These are phyloP conservation scores for Nanger granti DNA, from an alignment of 2,113 vertebrate genomes.

Conservation along the genomic window DNA sequence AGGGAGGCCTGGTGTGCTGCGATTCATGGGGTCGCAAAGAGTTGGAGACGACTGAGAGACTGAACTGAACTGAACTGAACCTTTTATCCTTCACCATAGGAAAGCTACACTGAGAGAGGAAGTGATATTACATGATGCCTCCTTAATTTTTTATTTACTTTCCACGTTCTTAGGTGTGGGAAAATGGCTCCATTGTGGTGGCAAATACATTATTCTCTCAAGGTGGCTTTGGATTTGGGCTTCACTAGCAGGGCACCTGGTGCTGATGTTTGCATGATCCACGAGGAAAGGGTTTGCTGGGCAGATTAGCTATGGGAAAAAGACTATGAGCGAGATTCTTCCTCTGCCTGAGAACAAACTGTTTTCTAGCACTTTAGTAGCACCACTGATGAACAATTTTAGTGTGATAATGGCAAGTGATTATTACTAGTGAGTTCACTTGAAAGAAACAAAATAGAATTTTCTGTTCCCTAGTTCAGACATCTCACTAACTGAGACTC, in stretches of 20 bases:
- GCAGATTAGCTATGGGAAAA: background rate
- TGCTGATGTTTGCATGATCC: background rate
- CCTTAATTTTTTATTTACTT: background rate
- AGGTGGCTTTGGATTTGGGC: background rate
- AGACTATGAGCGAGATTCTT: background rate
- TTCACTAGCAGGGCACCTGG: background rate
- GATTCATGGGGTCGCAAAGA: rapidly evolving
- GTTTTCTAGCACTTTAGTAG: conserved; percentile 26
- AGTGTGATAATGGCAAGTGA: conserved; percentile 50
- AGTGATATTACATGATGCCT: background rate
- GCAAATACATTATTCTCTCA: background rate
- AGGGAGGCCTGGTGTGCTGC: too few relatives aligned
- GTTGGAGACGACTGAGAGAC: rapidly evolving
- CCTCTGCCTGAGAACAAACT: conserved; percentile 27
- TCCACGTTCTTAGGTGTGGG: background rate
- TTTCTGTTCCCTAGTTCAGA: background rate
- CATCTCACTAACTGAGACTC: background rate
- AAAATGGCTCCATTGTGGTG: background rate
- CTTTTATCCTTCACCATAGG: background rate
- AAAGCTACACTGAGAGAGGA: background rate
- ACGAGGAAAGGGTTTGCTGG: background rate
- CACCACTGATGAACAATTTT: conserved; percentile 2
- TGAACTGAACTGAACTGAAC: too few relatives aligned
- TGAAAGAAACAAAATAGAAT: conserved; percentile 27
- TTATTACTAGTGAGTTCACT: conserved; percentile 50